Percentiles rank a stretch among this genome's conserved stretches.
phyloP scores from a whole-genome alignment of 2,113 vertebrate genomes.

The Cepphus grylle region DNA sequence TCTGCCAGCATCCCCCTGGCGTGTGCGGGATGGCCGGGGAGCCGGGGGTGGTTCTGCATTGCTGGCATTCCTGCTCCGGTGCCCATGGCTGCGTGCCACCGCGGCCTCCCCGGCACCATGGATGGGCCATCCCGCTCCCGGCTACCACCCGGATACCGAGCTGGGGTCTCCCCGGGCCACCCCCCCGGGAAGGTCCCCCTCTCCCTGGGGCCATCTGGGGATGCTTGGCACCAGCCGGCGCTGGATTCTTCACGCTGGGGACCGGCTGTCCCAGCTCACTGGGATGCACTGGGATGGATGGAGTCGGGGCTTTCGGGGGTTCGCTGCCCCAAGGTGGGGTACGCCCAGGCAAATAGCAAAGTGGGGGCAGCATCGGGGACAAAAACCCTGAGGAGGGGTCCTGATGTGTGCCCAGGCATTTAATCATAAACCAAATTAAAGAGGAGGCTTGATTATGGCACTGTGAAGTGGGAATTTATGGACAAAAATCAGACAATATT shows the following conservation, averaged over 20 bases:
- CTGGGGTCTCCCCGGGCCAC: neutral
- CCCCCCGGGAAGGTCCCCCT: neutral
- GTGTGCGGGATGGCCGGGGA: neutral
- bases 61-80: neutral
- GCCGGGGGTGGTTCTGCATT: neutral
- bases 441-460: neutral
- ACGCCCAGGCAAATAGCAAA: neutral
- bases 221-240: neutral
- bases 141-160: neutral
- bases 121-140: rapidly evolving
- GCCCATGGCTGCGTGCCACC: neutral
- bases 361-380: neutral
- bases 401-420: neutral
- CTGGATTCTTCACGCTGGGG: neutral
- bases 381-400: neutral
- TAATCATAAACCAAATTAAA: neutral
- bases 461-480: neutral
- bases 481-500: neutral
- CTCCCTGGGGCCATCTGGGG: neutral
- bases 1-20: neutral
- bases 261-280: neutral
- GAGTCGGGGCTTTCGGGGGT: rapidly evolving
- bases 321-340: neutral
- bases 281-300: neutral
- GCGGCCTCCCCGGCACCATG: neutral